These are phyloP conservation scores for Atractosteus spatula DNA, from an alignment of 2,113 vertebrate genomes.

Conservation along the genomic window DNA sequence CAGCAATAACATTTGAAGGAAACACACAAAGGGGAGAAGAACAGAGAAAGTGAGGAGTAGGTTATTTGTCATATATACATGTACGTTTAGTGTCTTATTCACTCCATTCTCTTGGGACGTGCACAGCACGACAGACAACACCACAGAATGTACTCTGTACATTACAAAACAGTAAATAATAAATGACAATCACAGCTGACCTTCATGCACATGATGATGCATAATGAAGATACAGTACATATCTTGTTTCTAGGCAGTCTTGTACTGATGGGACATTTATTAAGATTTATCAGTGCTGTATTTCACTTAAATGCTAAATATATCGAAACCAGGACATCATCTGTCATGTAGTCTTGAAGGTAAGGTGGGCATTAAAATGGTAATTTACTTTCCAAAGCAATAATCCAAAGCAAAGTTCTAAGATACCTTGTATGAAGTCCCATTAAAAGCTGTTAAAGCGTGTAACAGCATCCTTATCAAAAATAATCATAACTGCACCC, in stretches of 20 bases:
- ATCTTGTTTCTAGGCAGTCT: constrained; percentile 35
- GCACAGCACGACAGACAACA: no score
- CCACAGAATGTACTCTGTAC: no score
- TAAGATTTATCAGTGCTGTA: no score
- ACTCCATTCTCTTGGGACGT: no score
- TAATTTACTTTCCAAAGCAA: constrained; percentile 34
- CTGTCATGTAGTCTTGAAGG: constrained; percentile 28
- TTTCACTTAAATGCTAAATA: constrained; percentile 40
- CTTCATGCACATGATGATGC: no score
- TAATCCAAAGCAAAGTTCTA: constrained; percentile 15
- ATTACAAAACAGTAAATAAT: no score
- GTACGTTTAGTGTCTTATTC: no score
- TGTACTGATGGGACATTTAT: constrained; percentile 19
- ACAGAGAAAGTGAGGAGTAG: no score
- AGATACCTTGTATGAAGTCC: constrained; percentile 16
- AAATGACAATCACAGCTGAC: no score
- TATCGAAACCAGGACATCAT: constrained; percentile 35
- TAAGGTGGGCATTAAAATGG: constrained; percentile 30
- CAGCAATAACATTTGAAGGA: no score
- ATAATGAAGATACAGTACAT: constrained; percentile 23
- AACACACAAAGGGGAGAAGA: no score
- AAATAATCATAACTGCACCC: constrained; percentile 14
- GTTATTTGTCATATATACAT: no score
- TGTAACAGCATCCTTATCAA: constrained; percentile 14
- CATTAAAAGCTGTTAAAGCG: constrained; percentile 14